Evolutionary conservation across 2,888 invertebrate species (phyloP), one percentile per base, ranked within the genome.

Genomic region (Philereme transversata): DNA sequence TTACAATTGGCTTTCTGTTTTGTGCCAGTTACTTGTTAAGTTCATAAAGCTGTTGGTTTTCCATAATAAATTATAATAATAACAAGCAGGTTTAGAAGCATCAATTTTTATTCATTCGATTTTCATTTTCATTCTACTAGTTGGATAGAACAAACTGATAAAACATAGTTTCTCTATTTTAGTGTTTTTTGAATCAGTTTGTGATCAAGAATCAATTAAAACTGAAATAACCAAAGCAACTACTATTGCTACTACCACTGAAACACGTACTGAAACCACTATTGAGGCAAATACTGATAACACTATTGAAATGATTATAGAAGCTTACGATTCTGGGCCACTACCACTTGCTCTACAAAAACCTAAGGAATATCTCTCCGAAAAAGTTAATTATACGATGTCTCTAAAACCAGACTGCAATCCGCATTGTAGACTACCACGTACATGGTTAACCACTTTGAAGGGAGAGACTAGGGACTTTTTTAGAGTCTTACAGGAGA

Each of bases 381-480:
- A 38, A 38, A 38, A 6, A 5, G 36, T 7, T 6, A 38, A 38
- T 6, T 0, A 1, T 38, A 38, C 5, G 36, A 38, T 38, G 22
- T 1, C 36, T 1, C 36, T 4, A 11, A 36, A 33, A 5, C 4
- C n/a, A 34, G 9, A 35, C 49, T 46, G 57, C 41, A 7, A 45
- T 4, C 3, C 35, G 4, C 41, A 51, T 46, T 62, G 62, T 9
- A 6, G 10, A 22, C 70, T 76, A 60, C 81, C 79, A 7, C 8
- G 10, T 4, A 69, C 78, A 0, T 85, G 83, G 83, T 52, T 52
- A 1, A 84, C 84, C 0, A 84, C 83, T 6, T 58, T 40, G 4
- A 77, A 70, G 49, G 84, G 83, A 3, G 83, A 84, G 73, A 83
- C 80, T 0, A 74, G 84, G 66, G 86, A 85, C 58, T 83, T 84